A percentile compares a stretch with the other conserved stretches of the same genome.
phyloP scores from a whole-genome alignment of 2,888 invertebrate genomes.

The Mesorhabditis sp. region DNA sequence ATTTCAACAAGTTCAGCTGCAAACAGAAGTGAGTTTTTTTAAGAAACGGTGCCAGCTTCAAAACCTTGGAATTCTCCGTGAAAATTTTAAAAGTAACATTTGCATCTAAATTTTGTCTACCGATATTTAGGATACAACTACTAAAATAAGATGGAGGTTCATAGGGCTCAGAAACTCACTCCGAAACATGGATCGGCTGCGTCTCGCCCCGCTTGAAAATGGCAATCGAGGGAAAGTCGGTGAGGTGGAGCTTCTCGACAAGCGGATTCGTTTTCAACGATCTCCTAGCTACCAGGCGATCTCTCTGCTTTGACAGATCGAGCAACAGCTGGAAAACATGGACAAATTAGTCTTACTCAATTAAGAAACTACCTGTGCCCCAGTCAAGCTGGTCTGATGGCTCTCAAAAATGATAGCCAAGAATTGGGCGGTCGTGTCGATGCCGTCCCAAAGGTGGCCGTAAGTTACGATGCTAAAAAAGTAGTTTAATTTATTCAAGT shows the following conservation, averaged over 20 bases:
- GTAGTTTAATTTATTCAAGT: slow-evolving; percentile 6
- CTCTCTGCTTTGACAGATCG: slow-evolving; percentile 41
- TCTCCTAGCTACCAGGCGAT: slow-evolving; percentile 40
- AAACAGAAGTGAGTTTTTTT: background rate
- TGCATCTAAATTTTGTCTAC: too few relatives aligned
- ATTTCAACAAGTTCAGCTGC: background rate
- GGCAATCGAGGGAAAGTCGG: slow-evolving; percentile 53
- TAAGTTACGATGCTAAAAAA: slow-evolving; percentile 48
- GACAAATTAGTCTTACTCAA: background rate
- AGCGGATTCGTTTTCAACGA: slow-evolving; percentile 46
- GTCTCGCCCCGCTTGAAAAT: slow-evolving; percentile 52
- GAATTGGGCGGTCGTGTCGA: slow-evolving; percentile 29
- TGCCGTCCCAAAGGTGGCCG: slow-evolving; percentile 50
- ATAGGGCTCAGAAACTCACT: too few relatives aligned
- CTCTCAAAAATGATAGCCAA: slow-evolving; percentile 52
- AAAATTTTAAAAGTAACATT: too few relatives aligned
- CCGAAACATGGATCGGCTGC: slow-evolving; percentile 45
- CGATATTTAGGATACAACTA: too few relatives aligned
- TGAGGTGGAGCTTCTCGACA: slow-evolving; percentile 48
- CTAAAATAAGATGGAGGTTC: too few relatives aligned
- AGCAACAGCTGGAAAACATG: slow-evolving; percentile 40
- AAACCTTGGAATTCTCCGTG: too few relatives aligned
- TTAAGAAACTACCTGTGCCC: slow-evolving; percentile 38
- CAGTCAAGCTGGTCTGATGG: slow-evolving; percentile 43
- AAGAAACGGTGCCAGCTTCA: background rate